Evolutionary conservation across 2,888 invertebrate genomes (phyloP).

Genomic region (Lithophane semibrunnea): DNA sequence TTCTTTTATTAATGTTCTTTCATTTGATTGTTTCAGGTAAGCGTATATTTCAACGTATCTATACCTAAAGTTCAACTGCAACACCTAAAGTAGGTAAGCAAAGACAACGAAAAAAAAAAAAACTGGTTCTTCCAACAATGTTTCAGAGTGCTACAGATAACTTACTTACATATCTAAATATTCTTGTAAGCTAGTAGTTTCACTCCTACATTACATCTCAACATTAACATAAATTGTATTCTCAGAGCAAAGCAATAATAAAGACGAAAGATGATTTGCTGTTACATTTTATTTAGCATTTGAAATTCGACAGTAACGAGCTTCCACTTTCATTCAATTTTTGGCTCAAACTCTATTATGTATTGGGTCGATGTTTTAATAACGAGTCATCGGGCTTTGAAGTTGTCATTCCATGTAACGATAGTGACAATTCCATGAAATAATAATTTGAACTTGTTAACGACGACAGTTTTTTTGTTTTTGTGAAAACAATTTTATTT

Average conservation of each 20-base stretch:
- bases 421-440: constrained; percentile 57
- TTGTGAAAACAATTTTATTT: constrained; percentile 29
- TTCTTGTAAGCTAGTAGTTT: not conserved
- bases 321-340: constrained; percentile 30
- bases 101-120: not conserved
- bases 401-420: constrained; percentile 47
- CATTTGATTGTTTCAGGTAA: constrained; percentile 58
- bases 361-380: constrained; percentile 34
- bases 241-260: constrained; percentile 24
- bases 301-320: constrained; percentile 38
- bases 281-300: constrained; percentile 50
- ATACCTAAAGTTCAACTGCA: not conserved
- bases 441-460: constrained; percentile 48
- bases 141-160: not conserved
- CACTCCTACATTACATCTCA: not conserved
- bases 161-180: not conserved
- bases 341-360: constrained; percentile 16
- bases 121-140: too few species aligned
- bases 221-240: constrained; percentile 17
- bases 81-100: not conserved
- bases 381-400: constrained; percentile 19
- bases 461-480: constrained; percentile 38
- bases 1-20: constrained; percentile 3
- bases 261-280: constrained; percentile 49
- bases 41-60: constrained; percentile 1